These are phyloP conservation scores for Odobenus rosmarus DNA, from an alignment of 2,113 vertebrate species.

Conservation along the genomic window DNA sequence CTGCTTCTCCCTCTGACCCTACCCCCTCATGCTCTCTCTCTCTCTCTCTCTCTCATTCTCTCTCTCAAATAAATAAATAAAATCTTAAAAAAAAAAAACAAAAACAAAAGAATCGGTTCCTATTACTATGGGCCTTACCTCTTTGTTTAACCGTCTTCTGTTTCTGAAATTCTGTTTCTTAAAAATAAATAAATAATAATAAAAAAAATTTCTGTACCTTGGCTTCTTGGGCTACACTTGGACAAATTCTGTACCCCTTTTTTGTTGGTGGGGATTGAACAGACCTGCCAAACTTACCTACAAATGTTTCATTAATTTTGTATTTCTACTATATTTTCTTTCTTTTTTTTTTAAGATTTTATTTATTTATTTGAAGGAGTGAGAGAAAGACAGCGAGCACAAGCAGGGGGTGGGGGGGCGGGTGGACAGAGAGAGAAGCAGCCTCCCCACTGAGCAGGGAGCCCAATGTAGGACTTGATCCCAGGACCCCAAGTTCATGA, in stretches of 20 bases:
- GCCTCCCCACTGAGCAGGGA: too few species aligned
- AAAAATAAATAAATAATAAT: background rate
- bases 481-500: background rate
- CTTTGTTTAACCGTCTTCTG: background rate
- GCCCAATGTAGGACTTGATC: rapidly evolving
- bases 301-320: background rate
- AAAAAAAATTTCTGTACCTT: background rate
- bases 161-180: background rate
- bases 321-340: background rate
- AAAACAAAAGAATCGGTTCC: background rate
- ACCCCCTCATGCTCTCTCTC: too few species aligned
- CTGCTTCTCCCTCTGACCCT: too few species aligned
- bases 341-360: background rate
- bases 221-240: background rate
- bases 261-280: background rate
- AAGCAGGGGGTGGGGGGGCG: too few species aligned
- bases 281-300: background rate
- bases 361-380: too few species aligned
- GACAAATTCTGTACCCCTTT: background rate
- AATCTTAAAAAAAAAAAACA: too few species aligned
- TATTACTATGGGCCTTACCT: too few species aligned
- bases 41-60: too few species aligned
- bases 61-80: too few species aligned
- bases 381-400: background rate
- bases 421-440: too few species aligned